Conservation (phyloP, 2,888 invertebrate species). For the Reticulitermes lucifugus region DNA sequence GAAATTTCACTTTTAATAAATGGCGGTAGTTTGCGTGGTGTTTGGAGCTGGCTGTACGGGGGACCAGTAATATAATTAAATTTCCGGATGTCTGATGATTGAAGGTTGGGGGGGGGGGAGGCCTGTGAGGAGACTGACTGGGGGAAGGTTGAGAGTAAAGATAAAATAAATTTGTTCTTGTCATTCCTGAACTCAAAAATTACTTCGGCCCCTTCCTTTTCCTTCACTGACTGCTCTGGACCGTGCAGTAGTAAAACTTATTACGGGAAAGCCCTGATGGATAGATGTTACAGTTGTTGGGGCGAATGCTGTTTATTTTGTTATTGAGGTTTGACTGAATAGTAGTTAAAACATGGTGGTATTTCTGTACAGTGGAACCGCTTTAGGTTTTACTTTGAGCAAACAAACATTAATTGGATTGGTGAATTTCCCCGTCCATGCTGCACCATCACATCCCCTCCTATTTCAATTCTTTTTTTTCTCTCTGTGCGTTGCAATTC, state of each 20-base stretch:
- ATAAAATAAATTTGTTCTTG: not conserved
- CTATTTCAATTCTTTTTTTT: not conserved
- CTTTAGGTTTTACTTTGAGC: constrained; percentile 39
- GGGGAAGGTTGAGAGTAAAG: not conserved
- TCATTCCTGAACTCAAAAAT: not conserved
- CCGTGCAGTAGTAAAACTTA: not conserved
- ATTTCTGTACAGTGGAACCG: not conserved
- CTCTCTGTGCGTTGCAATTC: not conserved
- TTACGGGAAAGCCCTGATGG: not conserved
- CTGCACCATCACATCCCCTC: not conserved
- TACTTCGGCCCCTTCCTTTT: not conserved
- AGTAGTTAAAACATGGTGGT: constrained; percentile 19
- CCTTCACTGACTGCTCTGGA: not conserved
- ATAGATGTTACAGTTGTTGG: not conserved
- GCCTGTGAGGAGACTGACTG: not conserved
- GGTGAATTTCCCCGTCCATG: constrained; percentile 2
- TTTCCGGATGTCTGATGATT: constrained; percentile 30
- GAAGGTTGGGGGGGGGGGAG: not conserved
- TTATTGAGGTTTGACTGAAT: constrained; percentile 11
- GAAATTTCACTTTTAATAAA: not conserved
- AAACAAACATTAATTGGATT: constrained; percentile 42
- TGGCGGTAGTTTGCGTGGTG: not conserved
- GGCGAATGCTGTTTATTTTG: not conserved
- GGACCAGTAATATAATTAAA: constrained; percentile 28
- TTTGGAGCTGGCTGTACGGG: not conserved